phyloP scores from a whole-genome alignment of 2,113 vertebrate genomes.

The Canis aureus region DNA sequence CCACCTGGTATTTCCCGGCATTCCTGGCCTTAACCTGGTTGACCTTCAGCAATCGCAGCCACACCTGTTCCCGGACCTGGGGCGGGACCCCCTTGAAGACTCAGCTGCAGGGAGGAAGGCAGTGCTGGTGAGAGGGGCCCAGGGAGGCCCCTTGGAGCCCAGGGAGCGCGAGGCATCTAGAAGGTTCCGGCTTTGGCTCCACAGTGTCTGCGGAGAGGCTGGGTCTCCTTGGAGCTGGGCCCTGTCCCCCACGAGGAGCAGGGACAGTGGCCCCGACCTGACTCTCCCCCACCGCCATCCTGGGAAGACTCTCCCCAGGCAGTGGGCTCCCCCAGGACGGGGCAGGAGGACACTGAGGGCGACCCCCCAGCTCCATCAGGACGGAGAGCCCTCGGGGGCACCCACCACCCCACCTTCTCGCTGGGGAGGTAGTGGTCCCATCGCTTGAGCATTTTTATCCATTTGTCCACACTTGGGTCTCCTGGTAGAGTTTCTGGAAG shows the following conservation, averaged over 20 bases:
- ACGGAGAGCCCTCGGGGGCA: not conserved
- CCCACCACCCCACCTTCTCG: fast-evolving
- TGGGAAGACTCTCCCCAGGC: too few species aligned
- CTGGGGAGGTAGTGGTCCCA: fast-evolving
- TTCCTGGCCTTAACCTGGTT: not conserved
- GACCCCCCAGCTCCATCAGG: fast-evolving
- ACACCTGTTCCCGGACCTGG: fast-evolving
- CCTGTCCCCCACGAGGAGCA: not conserved
- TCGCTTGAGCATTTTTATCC: not conserved
- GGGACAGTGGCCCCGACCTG: not conserved
- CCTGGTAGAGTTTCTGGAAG: not conserved
- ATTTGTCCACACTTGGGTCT: not conserved
- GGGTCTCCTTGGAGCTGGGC: not conserved
- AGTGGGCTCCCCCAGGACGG: not conserved
- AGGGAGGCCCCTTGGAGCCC: fast-evolving
- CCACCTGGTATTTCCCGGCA: too few species aligned
- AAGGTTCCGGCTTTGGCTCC: not conserved
- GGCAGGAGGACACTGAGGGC: not conserved
- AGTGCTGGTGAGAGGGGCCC: fast-evolving
- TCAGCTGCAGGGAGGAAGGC: not conserved
- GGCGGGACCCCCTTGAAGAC: not conserved
- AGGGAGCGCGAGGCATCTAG: not conserved
- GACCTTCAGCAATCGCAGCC: not conserved
- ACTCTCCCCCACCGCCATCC: not conserved
- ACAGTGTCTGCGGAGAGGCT: not conserved